Conservation (phyloP, 2,113 vertebrate genomes). For the Hipposideros armiger region DNA sequence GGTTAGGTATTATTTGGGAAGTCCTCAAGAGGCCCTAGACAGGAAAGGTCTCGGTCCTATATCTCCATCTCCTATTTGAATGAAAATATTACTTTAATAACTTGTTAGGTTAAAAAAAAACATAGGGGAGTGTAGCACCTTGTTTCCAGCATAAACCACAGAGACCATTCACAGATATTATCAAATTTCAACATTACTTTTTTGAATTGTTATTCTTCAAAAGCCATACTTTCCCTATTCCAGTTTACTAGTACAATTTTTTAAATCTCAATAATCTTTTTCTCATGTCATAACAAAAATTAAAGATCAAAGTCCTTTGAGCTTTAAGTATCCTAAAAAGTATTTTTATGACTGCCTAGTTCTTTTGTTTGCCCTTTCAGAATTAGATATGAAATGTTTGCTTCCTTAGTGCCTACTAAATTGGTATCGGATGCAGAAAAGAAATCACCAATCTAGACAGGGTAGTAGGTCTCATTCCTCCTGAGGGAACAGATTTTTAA, state of each 20-base stretch:
- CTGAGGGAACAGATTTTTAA: background rate
- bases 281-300: constrained; percentile 23
- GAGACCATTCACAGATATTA: background rate
- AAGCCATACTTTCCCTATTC: constrained; percentile 1
- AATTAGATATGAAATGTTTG: background rate
- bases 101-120: constrained; percentile 34
- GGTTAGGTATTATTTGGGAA: background rate
- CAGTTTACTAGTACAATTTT: constrained; percentile 18
- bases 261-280: constrained; percentile 24
- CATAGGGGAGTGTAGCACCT: background rate
- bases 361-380: background rate
- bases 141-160: constrained; percentile 38
- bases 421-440: background rate
- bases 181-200: constrained; percentile 51
- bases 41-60: background rate
- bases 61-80: background rate
- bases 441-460: background rate
- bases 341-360: background rate
- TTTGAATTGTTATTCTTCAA: constrained; percentile 58
- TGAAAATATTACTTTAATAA: constrained; percentile 38
- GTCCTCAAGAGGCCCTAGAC: background rate
- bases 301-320: background rate
- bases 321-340: constrained; percentile 38
- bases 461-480: background rate
- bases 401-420: background rate